These are phyloP conservation scores for Meteorus sp. DNA, from an alignment of 1,140 invertebrate genomes.

Conservation along the genomic window DNA sequence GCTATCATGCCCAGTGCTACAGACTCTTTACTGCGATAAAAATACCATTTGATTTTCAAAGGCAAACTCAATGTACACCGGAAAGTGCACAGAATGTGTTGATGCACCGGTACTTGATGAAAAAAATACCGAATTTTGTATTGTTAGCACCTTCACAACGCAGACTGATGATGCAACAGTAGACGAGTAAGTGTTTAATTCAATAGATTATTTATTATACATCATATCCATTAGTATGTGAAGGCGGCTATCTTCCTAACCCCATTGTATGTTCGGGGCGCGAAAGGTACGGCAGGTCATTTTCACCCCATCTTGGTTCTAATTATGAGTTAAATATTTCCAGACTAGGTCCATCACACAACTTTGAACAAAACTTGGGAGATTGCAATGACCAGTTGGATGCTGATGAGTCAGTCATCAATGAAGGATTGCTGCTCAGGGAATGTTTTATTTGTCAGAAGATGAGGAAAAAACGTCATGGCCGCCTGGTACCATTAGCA, in stretches of 20 bases:
- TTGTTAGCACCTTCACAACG: no score
- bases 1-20: background rate
- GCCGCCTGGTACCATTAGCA: background rate
- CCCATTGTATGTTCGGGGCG: no score
- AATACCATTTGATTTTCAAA: background rate
- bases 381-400: background rate
- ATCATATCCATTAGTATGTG: no score
- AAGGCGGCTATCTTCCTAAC: no score
- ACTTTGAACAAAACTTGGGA: background rate
- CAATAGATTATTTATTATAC: no score
- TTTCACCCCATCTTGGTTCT: no score
- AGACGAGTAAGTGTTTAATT: no score
- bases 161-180: no score
- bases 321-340: no score
- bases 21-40: background rate
- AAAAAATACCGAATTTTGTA: no score
- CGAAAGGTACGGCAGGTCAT: no score
- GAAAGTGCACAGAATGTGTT: background rate
- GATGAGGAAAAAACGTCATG: background rate
- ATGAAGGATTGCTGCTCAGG: background rate
- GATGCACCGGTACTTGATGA: background rate
- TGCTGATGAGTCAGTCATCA: background rate
- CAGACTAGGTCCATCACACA: no score
- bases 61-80: background rate
- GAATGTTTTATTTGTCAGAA: constrained; percentile 8